Percentiles rank a stretch among this genome's conserved stretches.
phyloP scores from a whole-genome alignment of 2,797 vertebrate genomes.

The Poeciliopsis paucimaculata region DNA sequence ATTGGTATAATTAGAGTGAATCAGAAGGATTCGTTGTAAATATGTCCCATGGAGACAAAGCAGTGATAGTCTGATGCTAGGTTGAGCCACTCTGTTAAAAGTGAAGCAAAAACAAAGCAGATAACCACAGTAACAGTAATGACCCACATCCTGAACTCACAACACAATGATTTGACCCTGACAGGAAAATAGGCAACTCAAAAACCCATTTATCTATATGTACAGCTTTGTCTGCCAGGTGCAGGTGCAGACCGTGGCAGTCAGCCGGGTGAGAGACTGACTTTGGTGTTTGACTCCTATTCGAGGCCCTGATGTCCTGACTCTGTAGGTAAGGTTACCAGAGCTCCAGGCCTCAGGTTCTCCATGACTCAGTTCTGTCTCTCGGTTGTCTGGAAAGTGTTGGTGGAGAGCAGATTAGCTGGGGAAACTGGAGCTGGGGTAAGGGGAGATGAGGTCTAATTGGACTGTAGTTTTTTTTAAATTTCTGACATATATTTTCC shows the following conservation, averaged over 20 bases:
- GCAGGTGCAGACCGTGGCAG: slow-evolving; percentile 23
- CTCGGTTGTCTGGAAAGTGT: slow-evolving; percentile 30
- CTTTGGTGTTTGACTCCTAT: slow-evolving; percentile 50
- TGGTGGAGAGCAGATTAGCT: slow-evolving; percentile 21
- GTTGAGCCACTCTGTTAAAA: neutral
- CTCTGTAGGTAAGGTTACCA: slow-evolving; percentile 60
- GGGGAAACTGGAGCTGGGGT: slow-evolving; percentile 9
- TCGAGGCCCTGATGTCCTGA: slow-evolving; percentile 42
- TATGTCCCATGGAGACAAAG: neutral
- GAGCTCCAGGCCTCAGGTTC: slow-evolving; percentile 72
- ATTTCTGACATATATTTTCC: neutral
- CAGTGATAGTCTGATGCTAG: neutral
- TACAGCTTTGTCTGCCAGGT: slow-evolving; percentile 24
- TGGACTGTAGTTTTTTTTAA: neutral
- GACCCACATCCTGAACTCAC: neutral
- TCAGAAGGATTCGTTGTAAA: neutral
- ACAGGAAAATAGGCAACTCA: slow-evolving; percentile 25
- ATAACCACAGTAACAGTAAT: neutral
- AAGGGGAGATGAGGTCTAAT: slow-evolving; percentile 1
- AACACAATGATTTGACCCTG: slow-evolving; percentile 10
- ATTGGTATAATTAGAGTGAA: neutral
- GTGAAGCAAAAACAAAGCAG: neutral
- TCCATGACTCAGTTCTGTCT: slow-evolving; percentile 72
- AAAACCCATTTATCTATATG: slow-evolving; percentile 27
- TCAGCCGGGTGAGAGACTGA: slow-evolving; percentile 15